Percentiles rank a stretch among this genome's conserved stretches.
These are phyloP conservation scores for Coptotermes formosanus DNA, from an alignment of 1,140 invertebrate genomes.

Conservation along the genomic window DNA sequence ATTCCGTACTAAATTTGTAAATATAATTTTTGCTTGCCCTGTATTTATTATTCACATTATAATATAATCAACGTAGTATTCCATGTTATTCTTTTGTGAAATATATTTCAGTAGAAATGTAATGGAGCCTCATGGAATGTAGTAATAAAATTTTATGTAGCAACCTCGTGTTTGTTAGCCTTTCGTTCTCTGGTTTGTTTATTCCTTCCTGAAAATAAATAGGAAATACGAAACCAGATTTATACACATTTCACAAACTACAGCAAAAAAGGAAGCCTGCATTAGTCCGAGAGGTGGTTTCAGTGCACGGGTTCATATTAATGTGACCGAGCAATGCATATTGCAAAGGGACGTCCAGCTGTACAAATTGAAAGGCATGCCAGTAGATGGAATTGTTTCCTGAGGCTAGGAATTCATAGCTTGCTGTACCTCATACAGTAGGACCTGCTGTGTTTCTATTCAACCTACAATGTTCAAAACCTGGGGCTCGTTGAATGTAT, in stretches of 20 bases:
- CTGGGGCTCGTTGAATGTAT: too few species aligned
- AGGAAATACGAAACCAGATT: background rate
- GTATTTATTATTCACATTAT: background rate
- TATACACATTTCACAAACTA: background rate
- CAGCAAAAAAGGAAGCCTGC: background rate
- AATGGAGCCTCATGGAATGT: background rate
- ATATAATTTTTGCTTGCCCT: too few species aligned
- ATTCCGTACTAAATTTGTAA: too few species aligned
- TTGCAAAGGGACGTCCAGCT: background rate
- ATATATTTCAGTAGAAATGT: background rate
- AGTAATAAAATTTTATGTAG: background rate
- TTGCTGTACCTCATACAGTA: too few species aligned
- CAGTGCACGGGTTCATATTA: background rate
- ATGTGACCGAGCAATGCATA: background rate
- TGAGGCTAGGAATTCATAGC: too few species aligned
- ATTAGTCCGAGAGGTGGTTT: background rate
- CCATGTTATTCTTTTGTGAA: background rate
- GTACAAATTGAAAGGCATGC: background rate
- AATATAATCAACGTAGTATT: background rate
- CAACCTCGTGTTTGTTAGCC: background rate
- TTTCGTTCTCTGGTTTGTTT: background rate
- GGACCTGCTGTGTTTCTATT: too few species aligned
- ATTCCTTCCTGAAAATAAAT: background rate
- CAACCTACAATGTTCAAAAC: too few species aligned
- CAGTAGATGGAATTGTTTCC: too few species aligned